phyloP scores from a whole-genome alignment of 2,888 invertebrate genomes.

The Drosophila mulleri region DNA sequence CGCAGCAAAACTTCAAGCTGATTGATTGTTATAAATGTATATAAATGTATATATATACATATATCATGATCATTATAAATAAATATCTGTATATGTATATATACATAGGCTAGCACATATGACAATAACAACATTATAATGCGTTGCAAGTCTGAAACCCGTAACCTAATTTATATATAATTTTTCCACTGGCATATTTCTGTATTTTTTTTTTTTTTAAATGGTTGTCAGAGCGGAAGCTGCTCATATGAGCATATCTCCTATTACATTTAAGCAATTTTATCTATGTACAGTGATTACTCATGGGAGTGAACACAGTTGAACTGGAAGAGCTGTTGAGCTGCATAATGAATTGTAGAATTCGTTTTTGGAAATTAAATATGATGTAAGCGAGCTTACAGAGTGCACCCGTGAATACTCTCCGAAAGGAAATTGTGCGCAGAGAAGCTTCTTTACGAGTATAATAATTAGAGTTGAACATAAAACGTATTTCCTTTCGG shows the following conservation, averaged over 20 bases:
- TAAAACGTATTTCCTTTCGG: too few species aligned
- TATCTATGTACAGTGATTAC: conserved; percentile 10
- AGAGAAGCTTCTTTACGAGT: too few species aligned
- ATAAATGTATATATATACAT: neutral
- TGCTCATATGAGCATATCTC: conserved; percentile 76
- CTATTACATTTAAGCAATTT: conserved; percentile 39
- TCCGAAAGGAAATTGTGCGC: too few species aligned
- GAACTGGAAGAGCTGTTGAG: neutral
- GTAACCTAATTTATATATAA: conserved; percentile 64
- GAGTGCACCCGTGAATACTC: neutral
- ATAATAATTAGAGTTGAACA: too few species aligned
- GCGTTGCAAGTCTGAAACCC: conserved; percentile 23
- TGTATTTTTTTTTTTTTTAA: conserved; percentile 32
- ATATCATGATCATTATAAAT: conserved; percentile 1
- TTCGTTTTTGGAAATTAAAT: neutral
- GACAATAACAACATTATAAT: conserved; percentile 20
- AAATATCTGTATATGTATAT: neutral
- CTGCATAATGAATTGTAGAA: neutral
- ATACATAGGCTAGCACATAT: neutral
- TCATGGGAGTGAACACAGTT: neutral
- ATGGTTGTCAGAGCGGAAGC: conserved; percentile 62
- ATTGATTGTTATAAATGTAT: conserved; percentile 20
- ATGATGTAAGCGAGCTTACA: neutral
- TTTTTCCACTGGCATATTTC: conserved; percentile 60
- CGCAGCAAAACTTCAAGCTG: conserved; percentile 28